These are phyloP conservation scores for Alauda arvensis DNA, from an alignment of 2,797 vertebrate genomes.

Conservation along the genomic window DNA sequence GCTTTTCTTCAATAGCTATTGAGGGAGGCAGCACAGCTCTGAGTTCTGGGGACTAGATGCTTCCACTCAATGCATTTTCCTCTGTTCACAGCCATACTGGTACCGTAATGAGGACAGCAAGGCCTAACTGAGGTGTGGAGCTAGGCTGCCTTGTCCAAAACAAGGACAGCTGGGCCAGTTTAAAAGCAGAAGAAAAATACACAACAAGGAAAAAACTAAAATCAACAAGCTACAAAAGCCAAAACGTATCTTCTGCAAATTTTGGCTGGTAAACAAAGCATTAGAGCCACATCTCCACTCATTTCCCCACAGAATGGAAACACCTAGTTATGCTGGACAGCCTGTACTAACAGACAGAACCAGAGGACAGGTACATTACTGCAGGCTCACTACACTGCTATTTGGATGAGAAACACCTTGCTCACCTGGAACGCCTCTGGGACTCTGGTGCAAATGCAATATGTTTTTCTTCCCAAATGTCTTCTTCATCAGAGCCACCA, in stretches of 20 bases:
- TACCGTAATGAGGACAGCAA: neutral
- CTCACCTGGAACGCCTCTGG: constrained; percentile 89
- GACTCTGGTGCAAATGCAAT: constrained; percentile 90
- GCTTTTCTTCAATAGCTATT: neutral
- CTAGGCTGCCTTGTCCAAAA: neutral
- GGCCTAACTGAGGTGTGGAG: neutral
- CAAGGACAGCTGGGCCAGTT: neutral
- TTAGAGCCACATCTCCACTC: neutral
- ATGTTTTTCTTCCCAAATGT: constrained; percentile 98
- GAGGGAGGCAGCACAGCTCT: neutral
- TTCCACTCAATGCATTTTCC: neutral
- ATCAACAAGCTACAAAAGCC: neutral
- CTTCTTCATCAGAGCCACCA: constrained; percentile 93
- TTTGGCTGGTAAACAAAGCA: neutral
- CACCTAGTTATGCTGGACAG: neutral
- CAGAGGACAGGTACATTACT: neutral
- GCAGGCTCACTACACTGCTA: neutral
- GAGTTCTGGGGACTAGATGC: neutral
- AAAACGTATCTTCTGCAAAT: neutral
- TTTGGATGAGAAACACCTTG: neutral
- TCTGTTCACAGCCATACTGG: neutral
- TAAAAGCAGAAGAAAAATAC: neutral
- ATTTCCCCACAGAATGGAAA: neutral
- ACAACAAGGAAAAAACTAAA: neutral
- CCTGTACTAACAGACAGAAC: neutral